phyloP scores from a whole-genome alignment of 2,113 vertebrate genomes.

The Propithecus coquereli region DNA sequence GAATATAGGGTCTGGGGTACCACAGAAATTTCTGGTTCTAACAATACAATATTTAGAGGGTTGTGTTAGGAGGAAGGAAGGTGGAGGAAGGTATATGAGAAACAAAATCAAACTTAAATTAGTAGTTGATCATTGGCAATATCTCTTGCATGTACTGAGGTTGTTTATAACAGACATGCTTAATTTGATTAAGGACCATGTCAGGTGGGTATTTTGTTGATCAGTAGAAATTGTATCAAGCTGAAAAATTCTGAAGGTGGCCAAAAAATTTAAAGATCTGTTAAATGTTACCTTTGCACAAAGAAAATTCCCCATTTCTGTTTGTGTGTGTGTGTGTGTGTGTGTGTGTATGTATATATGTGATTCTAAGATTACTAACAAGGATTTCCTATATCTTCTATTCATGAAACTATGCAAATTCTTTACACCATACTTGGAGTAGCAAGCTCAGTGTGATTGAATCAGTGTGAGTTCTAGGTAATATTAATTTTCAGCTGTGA shows the following conservation, averaged over 20 bases:
- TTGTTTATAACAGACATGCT: not conserved
- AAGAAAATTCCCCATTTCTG: not conserved
- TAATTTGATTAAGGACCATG: not conserved
- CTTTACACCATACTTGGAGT: slow-evolving; percentile 49
- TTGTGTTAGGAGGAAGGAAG: not conserved
- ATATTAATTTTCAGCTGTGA: slow-evolving; percentile 74
- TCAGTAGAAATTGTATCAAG: not conserved
- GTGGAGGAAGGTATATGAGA: not conserved
- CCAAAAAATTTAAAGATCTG: not conserved
- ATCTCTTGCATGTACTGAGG: not conserved
- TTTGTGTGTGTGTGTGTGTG: not conserved
- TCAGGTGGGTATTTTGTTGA: not conserved
- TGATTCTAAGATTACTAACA: not conserved
- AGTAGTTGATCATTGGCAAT: not conserved
- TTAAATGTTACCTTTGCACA: not conserved
- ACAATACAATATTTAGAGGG: not conserved
- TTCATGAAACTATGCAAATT: slow-evolving; percentile 36
- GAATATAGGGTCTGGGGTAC: fast-evolving
- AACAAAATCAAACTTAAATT: not conserved
- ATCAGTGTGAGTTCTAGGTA: slow-evolving; percentile 62
- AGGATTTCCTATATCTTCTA: slow-evolving; percentile 23
- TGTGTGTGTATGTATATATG: not conserved
- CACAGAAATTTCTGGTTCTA: not conserved
- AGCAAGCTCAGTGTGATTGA: slow-evolving; percentile 61
- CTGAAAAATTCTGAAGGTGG: not conserved